These are phyloP conservation scores for Drosophila mojavensis DNA, from an alignment of 1,140 invertebrate species.

Conservation along the genomic window DNA sequence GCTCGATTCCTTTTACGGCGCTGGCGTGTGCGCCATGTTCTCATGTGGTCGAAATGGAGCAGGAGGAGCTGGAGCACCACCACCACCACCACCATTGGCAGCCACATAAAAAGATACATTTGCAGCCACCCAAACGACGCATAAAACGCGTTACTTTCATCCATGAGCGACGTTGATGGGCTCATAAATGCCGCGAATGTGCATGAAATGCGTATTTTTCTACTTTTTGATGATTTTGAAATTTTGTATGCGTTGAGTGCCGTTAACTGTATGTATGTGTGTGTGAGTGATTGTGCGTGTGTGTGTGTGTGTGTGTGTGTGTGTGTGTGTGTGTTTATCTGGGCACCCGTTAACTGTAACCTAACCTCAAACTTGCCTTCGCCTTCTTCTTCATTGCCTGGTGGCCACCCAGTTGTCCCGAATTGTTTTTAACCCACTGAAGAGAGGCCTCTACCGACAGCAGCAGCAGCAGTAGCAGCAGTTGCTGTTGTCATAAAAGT, in stretches of 20 bases:
- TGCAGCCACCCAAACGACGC: constrained; percentile 80
- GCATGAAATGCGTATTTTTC: constrained; percentile 82
- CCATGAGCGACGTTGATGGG: constrained; percentile 83
- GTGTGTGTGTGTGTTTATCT: background rate
- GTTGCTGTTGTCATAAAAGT: constrained; percentile 78
- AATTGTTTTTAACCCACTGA: constrained; percentile 78
- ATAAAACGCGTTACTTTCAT: constrained; percentile 83
- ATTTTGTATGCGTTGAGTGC: constrained; percentile 82
- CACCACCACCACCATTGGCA: constrained; percentile 13
- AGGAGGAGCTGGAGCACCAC: background rate
- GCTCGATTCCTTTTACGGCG: constrained; percentile 67
- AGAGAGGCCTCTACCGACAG: constrained; percentile 14
- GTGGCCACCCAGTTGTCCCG: constrained; percentile 30
- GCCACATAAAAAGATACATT: constrained; percentile 81
- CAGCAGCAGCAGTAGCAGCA: constrained; percentile 41
- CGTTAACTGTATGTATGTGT: constrained; percentile 59
- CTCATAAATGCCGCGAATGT: constrained; percentile 83
- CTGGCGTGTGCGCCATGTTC: constrained; percentile 60
- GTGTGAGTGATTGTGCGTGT: background rate
- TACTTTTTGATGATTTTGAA: constrained; percentile 83
- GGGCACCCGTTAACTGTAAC: constrained; percentile 52
- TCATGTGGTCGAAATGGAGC: constrained; percentile 38
- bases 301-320: constrained; percentile 2
- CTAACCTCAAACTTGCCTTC: constrained; percentile 60
- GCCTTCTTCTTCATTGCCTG: too few relatives aligned